Evolutionary conservation across 2,113 vertebrate genomes (phyloP), one percentile per base, ranked within the genome.

Genomic region (Harpagus bidentatus): DNA sequence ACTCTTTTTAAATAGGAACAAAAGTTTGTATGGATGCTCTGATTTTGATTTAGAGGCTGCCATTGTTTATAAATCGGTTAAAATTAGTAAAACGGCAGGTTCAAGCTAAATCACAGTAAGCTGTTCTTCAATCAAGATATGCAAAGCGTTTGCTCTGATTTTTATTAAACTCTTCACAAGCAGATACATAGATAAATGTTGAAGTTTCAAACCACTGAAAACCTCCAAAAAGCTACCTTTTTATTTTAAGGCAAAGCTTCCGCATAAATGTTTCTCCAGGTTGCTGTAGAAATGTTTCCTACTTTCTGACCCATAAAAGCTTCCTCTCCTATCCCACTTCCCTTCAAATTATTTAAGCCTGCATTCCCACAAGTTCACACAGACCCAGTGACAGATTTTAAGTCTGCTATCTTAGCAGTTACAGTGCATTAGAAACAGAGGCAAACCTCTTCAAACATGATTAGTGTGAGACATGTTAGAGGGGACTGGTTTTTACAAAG

Each of bases 141-240:
- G 22, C 0, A 0, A 61, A 20, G 19, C 38, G 9, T 53, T 56
- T 40, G 26, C 7, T 80, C 36, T 55, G 25, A 0, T 29, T 58
- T 53, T 65, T 14, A 52, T 50, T 63, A 55, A 69, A 74, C 20
- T 61, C 4, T 55, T 86, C 40, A 12, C 20, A 59, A 55, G 34
- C 21, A 77, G 36, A 45, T 28, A 53, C 3, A 32, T 0, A 69
- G 29, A 86, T 5, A 84, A 84, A 70, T 61, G 21, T n/a, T 69
- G 58, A 88, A 32, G 23, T 74, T 47, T 66, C 48, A 82, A 74
- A 91, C 8, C 9, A 84, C 38, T 22, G 34, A 52, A 63, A 89
- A 78, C 13, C 19, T 91, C 10, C 6, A n/a, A 62, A 65, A 76
- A 36, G 3, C 7, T 4, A 32, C 3, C 8, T 65, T 82, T 77